These are phyloP conservation scores for Xestia sexstrigata DNA, from an alignment of 2,888 invertebrate genomes.

Conservation along the genomic window DNA sequence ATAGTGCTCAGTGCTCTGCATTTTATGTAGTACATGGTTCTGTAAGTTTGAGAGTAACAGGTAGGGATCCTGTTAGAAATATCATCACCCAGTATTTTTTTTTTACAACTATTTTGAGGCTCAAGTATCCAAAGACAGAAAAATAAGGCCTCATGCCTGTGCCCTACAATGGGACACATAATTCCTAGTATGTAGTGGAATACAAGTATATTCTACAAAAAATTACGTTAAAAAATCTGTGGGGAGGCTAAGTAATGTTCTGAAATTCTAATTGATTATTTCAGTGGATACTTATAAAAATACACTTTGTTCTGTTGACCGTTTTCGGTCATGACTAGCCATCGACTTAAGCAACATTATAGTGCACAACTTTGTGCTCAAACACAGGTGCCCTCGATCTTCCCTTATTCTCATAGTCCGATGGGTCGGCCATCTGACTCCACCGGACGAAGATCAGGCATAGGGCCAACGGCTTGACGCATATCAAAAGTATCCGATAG, in stretches of 20 bases:
- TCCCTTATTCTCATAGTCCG: background rate
- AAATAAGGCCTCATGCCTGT: background rate
- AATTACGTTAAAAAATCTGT: background rate
- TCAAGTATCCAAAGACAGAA: background rate
- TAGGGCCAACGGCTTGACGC: background rate
- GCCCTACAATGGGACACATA: background rate
- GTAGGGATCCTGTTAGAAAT: background rate
- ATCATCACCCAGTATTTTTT: background rate
- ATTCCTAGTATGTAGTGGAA: no score
- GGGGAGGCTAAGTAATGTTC: background rate
- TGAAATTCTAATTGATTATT: background rate
- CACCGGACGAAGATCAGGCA: background rate
- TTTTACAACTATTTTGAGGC: background rate
- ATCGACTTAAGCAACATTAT: background rate
- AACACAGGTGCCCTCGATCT: background rate
- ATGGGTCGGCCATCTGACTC: background rate
- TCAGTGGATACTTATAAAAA: background rate
- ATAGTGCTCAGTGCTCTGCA: background rate
- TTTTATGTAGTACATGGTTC: constrained; percentile 3
- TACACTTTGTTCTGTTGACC: background rate
- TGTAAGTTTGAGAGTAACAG: constrained; percentile 17
- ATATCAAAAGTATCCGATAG: background rate
- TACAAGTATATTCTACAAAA: background rate
- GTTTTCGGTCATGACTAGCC: background rate
- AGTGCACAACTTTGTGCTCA: background rate